These are phyloP conservation scores for Falco biarmicus DNA, from an alignment of 2,797 vertebrate genomes.

Conservation along the genomic window DNA sequence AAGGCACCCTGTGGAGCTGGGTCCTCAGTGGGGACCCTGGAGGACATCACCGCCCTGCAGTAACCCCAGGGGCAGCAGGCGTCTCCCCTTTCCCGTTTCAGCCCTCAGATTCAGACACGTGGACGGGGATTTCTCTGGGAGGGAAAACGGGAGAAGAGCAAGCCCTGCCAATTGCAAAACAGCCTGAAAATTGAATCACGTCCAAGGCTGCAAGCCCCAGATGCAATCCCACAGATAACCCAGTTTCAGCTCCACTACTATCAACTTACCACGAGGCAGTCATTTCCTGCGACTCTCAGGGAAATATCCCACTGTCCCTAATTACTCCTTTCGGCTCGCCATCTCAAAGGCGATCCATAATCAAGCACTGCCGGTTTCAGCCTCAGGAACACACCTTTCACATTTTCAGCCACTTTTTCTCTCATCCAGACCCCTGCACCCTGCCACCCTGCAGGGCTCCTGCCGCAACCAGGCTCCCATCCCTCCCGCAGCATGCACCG, in stretches of 20 bases:
- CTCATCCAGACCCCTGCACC: not conserved
- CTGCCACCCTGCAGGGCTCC: not conserved
- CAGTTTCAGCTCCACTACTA: constrained; percentile 66
- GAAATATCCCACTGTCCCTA: constrained; percentile 65
- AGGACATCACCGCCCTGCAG: not conserved
- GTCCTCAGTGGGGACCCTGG: fast-evolving
- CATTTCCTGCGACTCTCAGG: constrained; percentile 57
- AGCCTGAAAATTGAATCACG: constrained; percentile 50
- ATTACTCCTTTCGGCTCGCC: constrained; percentile 26
- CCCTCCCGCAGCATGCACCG: fast-evolving
- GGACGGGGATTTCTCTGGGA: not conserved
- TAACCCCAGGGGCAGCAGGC: not conserved
- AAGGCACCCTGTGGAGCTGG: not conserved
- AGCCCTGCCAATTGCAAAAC: constrained; percentile 42
- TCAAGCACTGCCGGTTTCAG: not conserved
- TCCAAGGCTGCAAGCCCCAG: constrained; percentile 59
- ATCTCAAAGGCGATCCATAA: constrained; percentile 16
- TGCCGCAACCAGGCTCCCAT: fast-evolving
- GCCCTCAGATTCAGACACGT: not conserved
- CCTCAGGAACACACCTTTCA: not conserved
- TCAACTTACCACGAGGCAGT: constrained; percentile 57
- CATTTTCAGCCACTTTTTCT: not conserved
- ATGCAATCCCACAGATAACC: constrained; percentile 66
- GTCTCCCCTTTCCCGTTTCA: not conserved
- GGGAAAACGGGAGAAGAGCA: constrained; percentile 32